A percentile compares a stretch with the other conserved stretches of the same genome.
Conservation (phyloP, 2,888 invertebrate species). For the Sminthurinus aureus region DNA sequence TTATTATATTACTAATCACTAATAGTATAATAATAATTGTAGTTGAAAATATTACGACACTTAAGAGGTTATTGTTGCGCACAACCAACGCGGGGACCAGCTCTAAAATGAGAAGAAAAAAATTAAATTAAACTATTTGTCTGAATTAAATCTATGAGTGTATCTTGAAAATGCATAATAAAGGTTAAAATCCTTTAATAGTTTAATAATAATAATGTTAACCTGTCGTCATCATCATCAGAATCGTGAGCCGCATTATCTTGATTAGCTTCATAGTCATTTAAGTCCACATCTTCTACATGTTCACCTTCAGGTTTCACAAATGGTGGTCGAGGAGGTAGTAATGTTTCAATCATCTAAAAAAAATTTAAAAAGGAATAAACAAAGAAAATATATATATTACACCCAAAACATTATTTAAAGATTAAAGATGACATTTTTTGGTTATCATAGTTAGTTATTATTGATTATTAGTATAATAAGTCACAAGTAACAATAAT, state of each 20-base stretch:
- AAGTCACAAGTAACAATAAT: too few relatives aligned
- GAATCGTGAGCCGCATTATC: conserved; percentile 60
- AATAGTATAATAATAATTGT: neutral
- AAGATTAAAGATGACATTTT: neutral
- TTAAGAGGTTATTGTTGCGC: conserved; percentile 75
- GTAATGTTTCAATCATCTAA: conserved; percentile 74
- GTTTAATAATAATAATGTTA: too few relatives aligned
- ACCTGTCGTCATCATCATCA: too few relatives aligned
- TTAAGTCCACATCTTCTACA: conserved; percentile 85
- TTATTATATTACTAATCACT: too few relatives aligned
- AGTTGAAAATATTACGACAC: neutral
- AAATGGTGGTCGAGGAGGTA: conserved; percentile 77
- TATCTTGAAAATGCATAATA: too few relatives aligned
- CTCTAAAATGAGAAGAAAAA: conserved; percentile 43
- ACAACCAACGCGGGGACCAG: conserved; percentile 78
- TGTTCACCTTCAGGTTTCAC: conserved; percentile 79
- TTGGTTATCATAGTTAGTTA: too few relatives aligned
- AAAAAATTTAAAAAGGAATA: conserved; percentile 6
- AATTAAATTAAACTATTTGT: too few relatives aligned
- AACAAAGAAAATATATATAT: too few relatives aligned
- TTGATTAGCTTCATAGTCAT: conserved; percentile 74
- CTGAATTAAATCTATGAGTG: too few relatives aligned
- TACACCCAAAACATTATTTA: neutral
- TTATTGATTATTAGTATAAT: too few relatives aligned
- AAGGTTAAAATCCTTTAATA: too few relatives aligned